Conservation (phyloP, 2,113 vertebrate genomes). For the Piaya cayana region DNA sequence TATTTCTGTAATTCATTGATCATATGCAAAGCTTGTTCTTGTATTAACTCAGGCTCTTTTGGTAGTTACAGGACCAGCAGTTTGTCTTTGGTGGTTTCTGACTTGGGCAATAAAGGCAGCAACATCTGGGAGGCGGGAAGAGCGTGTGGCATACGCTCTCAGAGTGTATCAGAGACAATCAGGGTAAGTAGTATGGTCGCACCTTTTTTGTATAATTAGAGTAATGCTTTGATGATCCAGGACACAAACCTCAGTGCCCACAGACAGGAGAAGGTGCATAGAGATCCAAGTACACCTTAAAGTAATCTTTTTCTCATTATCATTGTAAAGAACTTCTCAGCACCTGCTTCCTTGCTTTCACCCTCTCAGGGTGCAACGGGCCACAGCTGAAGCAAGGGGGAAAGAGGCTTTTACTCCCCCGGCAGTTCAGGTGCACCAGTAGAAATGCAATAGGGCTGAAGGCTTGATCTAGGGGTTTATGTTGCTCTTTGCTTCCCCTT, state of each 20-base stretch:
- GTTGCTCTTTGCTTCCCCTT: not conserved
- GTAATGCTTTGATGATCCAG: not conserved
- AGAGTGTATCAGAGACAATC: not conserved
- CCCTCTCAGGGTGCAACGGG: not conserved
- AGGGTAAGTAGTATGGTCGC: not conserved
- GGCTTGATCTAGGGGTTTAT: not conserved
- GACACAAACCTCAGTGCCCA: not conserved
- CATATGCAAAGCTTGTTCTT: not conserved
- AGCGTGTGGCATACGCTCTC: not conserved
- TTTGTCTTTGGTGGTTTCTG: not conserved
- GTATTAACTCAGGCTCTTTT: not conserved
- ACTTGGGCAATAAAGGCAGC: not conserved
- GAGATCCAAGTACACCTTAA: not conserved
- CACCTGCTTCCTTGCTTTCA: not conserved
- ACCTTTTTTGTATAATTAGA: accelerated
- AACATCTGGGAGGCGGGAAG: not conserved
- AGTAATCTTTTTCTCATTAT: not conserved
- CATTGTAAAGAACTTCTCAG: not conserved
- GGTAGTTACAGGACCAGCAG: not conserved
- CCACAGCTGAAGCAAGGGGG: not conserved
- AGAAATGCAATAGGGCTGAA: not conserved
- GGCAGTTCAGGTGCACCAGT: not conserved
- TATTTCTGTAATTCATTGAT: not conserved
- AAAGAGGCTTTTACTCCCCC: not conserved
- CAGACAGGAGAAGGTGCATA: not conserved